Percentiles rank a stretch among this genome's conserved stretches.
phyloP scores from a whole-genome alignment of 2,888 invertebrate species.

The Linyphia triangularis region DNA sequence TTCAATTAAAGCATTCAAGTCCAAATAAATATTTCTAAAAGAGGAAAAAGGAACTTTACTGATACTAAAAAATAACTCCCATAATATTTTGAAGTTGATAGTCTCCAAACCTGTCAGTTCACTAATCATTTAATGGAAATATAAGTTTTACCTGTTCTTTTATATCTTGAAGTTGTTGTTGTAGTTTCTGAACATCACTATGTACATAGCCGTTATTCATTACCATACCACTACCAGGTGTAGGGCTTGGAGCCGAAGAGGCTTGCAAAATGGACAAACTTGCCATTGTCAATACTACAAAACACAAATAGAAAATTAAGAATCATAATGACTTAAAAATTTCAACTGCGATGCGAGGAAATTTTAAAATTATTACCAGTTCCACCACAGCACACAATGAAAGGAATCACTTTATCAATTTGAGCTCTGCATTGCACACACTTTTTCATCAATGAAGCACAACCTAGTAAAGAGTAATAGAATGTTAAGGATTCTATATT shows the following conservation, averaged over 20 bases:
- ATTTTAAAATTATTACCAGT: slow-evolving; percentile 63
- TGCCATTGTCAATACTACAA: slow-evolving; percentile 47
- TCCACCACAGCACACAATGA: slow-evolving; percentile 83
- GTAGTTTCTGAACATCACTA: slow-evolving; percentile 92
- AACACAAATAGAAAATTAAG: not conserved
- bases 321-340: not conserved
- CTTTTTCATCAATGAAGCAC: slow-evolving; percentile 97
- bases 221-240: slow-evolving; percentile 30
- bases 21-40: too few species aligned
- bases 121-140: too few species aligned
- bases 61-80: too few species aligned
- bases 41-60: too few species aligned
- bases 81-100: too few species aligned
- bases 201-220: slow-evolving; percentile 85
- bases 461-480: slow-evolving; percentile 79
- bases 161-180: slow-evolving; percentile 97
- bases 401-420: slow-evolving; percentile 85
- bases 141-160: slow-evolving; percentile 97
- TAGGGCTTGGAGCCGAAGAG: slow-evolving; percentile 35
- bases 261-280: slow-evolving; percentile 56
- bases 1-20: too few species aligned
- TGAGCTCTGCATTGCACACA: slow-evolving; percentile 96
- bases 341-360: not conserved
- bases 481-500: not conserved
- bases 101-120: too few species aligned